phyloP scores from a whole-genome alignment of 2,888 invertebrate species.

The Catotricha subobsoleta region DNA sequence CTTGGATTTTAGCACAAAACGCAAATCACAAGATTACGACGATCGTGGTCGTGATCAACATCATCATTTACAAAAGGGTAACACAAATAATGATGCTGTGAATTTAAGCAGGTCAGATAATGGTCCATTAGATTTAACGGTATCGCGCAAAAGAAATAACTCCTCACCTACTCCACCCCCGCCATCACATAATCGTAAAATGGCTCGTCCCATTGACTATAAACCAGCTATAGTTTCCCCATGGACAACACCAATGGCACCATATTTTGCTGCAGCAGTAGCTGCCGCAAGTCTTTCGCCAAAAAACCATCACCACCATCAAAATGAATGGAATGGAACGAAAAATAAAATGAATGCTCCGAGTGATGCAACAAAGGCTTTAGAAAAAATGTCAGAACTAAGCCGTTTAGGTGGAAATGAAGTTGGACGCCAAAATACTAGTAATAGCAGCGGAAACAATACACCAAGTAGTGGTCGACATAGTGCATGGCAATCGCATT shows the following conservation, averaged over 20 bases:
- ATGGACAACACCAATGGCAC: constrained; percentile 65
- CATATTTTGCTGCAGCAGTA: constrained; percentile 61
- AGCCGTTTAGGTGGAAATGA: constrained; percentile 70
- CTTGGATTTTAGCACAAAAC: constrained; percentile 67
- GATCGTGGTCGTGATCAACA: constrained; percentile 17
- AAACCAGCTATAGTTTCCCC: constrained; percentile 49
- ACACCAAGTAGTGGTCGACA: constrained; percentile 47
- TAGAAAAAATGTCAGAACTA: constrained; percentile 82
- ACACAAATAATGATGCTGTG: constrained; percentile 44
- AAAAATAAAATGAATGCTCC: constrained; percentile 54
- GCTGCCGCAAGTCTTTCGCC: constrained; percentile 62
- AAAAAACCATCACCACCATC: constrained; percentile 32
- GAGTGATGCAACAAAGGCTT: constrained; percentile 68
- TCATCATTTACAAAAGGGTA: constrained; percentile 15
- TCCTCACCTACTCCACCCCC: constrained; percentile 44
- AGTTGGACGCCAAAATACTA: constrained; percentile 30
- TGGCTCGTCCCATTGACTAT: constrained; percentile 45
- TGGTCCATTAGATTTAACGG: constrained; percentile 58
- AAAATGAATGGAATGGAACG: constrained; percentile 48
- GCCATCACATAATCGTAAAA: constrained; percentile 37
- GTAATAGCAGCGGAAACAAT: constrained; percentile 9
- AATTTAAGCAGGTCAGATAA: constrained; percentile 48
- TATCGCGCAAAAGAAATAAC: constrained; percentile 52
- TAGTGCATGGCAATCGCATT: constrained; percentile 93
- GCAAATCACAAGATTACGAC: constrained; percentile 32